A percentile compares a stretch with the other conserved stretches of the same genome.
phyloP scores from a whole-genome alignment of 2,797 vertebrate genomes.

The Parambassis ranga region DNA sequence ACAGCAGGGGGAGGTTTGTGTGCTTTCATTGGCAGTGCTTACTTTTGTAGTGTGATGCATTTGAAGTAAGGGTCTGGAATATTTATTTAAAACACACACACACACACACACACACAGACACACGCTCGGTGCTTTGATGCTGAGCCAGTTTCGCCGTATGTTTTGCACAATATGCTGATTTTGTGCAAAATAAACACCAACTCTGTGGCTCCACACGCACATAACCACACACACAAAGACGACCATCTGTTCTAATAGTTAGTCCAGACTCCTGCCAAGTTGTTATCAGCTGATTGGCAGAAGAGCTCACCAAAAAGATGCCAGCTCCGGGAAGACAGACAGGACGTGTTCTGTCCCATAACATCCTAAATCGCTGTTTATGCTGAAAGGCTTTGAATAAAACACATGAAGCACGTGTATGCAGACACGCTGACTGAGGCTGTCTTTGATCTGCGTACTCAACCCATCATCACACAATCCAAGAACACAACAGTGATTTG shows the following conservation, averaged over 20 bases:
- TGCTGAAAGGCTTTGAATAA: slow-evolving; percentile 9
- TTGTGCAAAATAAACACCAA: slow-evolving; percentile 56
- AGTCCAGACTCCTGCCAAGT: slow-evolving; percentile 59
- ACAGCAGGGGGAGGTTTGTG: slow-evolving; percentile 38
- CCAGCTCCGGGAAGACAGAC: slow-evolving; percentile 30
- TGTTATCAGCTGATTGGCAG: slow-evolving; percentile 67
- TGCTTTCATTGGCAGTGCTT: slow-evolving; percentile 15
- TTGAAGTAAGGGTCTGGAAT: slow-evolving; percentile 39
- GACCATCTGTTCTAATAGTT: slow-evolving; percentile 68
- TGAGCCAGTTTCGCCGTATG: slow-evolving; percentile 50
- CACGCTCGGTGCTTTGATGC: slow-evolving; percentile 34
- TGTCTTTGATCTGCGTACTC: not conserved
- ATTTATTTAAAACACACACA: slow-evolving; percentile 25
- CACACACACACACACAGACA: slow-evolving; percentile 14
- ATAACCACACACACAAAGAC: slow-evolving; percentile 27
- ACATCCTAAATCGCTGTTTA: slow-evolving; percentile 27
- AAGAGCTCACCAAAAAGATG: slow-evolving; percentile 34
- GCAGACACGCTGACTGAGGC: not conserved
- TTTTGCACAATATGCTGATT: slow-evolving; percentile 63
- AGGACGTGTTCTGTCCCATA: slow-evolving; percentile 18
- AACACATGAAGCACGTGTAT: slow-evolving; percentile 1
- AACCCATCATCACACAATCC: not conserved
- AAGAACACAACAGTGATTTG: not conserved
- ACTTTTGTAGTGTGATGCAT: slow-evolving; percentile 31
- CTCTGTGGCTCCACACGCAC: slow-evolving; percentile 28